Evolutionary conservation across 2,888 invertebrate genomes (phyloP).

Genomic region (Nysson spinosus): DNA sequence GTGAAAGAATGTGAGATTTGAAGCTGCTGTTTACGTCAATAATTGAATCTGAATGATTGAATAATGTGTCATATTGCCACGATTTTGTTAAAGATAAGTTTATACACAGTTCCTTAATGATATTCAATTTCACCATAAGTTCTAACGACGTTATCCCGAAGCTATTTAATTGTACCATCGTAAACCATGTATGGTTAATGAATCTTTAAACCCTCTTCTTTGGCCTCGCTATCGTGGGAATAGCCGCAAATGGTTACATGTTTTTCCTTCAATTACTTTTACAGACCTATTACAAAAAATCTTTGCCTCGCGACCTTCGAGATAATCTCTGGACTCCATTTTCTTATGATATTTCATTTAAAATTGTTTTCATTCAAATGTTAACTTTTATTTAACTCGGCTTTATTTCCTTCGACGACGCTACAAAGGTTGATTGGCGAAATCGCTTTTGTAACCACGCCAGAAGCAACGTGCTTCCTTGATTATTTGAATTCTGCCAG

Average conservation of each 20-base stretch:
- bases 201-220: constrained; percentile 22
- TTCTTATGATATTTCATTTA: too few species aligned
- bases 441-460: constrained; percentile 30
- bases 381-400: too few species aligned
- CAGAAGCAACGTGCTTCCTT: constrained; percentile 33
- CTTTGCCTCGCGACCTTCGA: not conserved
- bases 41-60: too few species aligned
- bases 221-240: constrained; percentile 18
- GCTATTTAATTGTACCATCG: constrained; percentile 22
- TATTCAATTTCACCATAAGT: too few species aligned
- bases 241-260: not conserved
- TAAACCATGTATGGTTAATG: constrained; percentile 17
- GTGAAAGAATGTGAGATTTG: too few species aligned
- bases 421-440: constrained; percentile 10
- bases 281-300: not conserved
- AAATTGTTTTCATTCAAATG: too few species aligned
- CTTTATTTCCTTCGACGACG: constrained; percentile 11
- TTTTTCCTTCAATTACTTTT: constrained; percentile 9
- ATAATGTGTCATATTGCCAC: too few species aligned
- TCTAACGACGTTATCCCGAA: constrained; percentile 6
- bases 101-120: too few species aligned
- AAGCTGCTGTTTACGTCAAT: too few species aligned
- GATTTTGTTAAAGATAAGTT: too few species aligned
- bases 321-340: not conserved
- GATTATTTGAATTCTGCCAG: constrained; percentile 51